Evolutionary conservation across 2,797 vertebrate genomes (phyloP).

Genomic region (Melanotaenia boesemani): DNA sequence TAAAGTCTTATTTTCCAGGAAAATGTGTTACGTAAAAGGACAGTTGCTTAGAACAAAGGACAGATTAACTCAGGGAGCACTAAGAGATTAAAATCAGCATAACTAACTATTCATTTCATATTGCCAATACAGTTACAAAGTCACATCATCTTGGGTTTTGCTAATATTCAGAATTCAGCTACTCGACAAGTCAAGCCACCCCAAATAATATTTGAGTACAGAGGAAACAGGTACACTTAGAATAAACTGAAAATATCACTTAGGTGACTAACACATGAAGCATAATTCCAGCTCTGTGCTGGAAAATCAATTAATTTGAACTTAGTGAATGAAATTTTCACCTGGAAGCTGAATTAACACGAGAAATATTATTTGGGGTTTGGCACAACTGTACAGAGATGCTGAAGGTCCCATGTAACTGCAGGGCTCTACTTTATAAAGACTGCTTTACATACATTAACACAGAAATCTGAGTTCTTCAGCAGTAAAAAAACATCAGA

Average conservation of each 20-base stretch:
- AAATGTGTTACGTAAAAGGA: slow-evolving; percentile 6
- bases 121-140: slow-evolving; percentile 3
- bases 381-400: slow-evolving; percentile 31
- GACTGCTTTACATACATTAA: slow-evolving; percentile 28
- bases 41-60: slow-evolving; percentile 19
- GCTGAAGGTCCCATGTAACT: slow-evolving; percentile 25
- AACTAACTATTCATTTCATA: slow-evolving; percentile 15
- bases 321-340: not conserved
- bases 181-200: slow-evolving; percentile 37
- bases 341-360: slow-evolving; percentile 1
- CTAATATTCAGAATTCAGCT: slow-evolving; percentile 36
- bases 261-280: not conserved
- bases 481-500: slow-evolving; percentile 27
- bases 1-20: slow-evolving; percentile 36
- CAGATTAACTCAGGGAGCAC: not conserved
- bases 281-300: not conserved
- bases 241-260: not conserved
- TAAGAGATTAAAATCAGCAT: slow-evolving; percentile 13
- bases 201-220: slow-evolving; percentile 49
- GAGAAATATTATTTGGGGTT: slow-evolving; percentile 58
- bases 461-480: slow-evolving; percentile 35
- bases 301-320: not conserved
- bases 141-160: slow-evolving; percentile 30
- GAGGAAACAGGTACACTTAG: not conserved
- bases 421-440: slow-evolving; percentile 12